Percentiles rank a stretch among this genome's conserved stretches.
These are phyloP conservation scores for Apis laboriosa DNA, from an alignment of 1,140 invertebrate genomes.

Conservation along the genomic window DNA sequence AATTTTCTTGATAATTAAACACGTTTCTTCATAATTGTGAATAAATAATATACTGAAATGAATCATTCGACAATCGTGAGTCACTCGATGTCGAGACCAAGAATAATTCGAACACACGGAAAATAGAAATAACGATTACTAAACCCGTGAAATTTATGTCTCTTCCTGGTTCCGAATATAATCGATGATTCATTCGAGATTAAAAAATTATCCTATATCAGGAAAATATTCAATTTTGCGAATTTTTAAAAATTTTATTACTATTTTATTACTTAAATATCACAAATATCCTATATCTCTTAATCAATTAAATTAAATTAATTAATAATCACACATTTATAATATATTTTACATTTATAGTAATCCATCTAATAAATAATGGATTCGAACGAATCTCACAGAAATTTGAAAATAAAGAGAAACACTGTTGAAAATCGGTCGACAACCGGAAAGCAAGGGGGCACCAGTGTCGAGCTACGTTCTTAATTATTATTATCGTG, in stretches of 20 bases:
- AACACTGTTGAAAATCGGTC: no score
- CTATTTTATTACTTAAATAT: no score
- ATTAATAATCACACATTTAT: no score
- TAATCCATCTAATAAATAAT: no score
- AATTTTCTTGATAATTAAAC: background rate
- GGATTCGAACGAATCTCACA: no score
- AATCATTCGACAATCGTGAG: background rate
- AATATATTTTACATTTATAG: no score
- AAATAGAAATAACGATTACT: background rate
- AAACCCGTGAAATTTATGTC: background rate
- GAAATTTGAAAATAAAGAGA: background rate
- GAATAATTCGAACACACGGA: background rate
- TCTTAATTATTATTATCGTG: slow-evolving; percentile 79
- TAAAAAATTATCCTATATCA: background rate
- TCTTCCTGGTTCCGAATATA: background rate
- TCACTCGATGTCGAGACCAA: background rate
- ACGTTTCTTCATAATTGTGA: background rate
- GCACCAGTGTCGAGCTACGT: slow-evolving; percentile 48
- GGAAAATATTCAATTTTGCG: no score
- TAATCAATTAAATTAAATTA: no score
- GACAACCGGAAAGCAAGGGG: background rate
- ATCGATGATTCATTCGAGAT: background rate
- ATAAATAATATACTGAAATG: background rate
- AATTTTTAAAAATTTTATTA: no score
- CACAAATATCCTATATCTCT: no score